These are phyloP conservation scores for Cantharis rufa DNA, from an alignment of 2,888 invertebrate species.

Conservation along the genomic window DNA sequence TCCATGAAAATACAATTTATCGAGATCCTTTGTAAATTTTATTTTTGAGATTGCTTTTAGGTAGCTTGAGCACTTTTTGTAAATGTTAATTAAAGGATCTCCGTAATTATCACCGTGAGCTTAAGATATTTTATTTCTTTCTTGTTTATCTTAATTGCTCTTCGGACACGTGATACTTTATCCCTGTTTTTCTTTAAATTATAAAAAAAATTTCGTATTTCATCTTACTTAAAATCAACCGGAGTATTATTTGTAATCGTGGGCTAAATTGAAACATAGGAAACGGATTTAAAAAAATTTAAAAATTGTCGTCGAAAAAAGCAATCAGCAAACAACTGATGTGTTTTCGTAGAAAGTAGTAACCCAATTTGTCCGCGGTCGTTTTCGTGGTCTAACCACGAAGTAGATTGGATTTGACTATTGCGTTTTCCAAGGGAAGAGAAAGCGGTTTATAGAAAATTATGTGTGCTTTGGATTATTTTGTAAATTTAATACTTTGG, in stretches of 20 bases:
- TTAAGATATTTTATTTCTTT: slow-evolving; percentile 35
- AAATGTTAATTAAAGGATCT: slow-evolving; percentile 34
- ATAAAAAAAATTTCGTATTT: not conserved
- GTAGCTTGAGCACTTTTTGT: slow-evolving; percentile 29
- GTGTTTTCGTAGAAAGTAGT: slow-evolving; percentile 10
- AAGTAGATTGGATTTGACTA: slow-evolving; percentile 40
- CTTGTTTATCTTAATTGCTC: slow-evolving; percentile 39
- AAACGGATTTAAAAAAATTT: not conserved
- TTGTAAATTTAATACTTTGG: slow-evolving; percentile 39
- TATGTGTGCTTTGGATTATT: slow-evolving; percentile 38
- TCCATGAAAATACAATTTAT: slow-evolving; percentile 14
- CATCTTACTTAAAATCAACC: not conserved
- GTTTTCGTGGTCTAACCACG: slow-evolving; percentile 37
- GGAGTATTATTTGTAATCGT: not conserved
- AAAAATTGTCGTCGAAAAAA: not conserved
- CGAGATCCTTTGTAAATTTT: slow-evolving; percentile 23
- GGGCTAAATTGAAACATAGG: not conserved
- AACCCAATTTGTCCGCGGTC: slow-evolving; percentile 38
- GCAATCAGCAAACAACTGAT: slow-evolving; percentile 5
- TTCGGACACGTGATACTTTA: slow-evolving; percentile 19
- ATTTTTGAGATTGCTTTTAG: slow-evolving; percentile 19
- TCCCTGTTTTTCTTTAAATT: not conserved
- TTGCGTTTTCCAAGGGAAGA: slow-evolving; percentile 32
- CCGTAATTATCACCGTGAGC: slow-evolving; percentile 36
- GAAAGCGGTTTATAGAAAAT: slow-evolving; percentile 27